Percentiles rank a stretch among this genome's conserved stretches.
phyloP scores from a whole-genome alignment of 2,888 invertebrate genomes.

The Ypsolopha scabrella region DNA sequence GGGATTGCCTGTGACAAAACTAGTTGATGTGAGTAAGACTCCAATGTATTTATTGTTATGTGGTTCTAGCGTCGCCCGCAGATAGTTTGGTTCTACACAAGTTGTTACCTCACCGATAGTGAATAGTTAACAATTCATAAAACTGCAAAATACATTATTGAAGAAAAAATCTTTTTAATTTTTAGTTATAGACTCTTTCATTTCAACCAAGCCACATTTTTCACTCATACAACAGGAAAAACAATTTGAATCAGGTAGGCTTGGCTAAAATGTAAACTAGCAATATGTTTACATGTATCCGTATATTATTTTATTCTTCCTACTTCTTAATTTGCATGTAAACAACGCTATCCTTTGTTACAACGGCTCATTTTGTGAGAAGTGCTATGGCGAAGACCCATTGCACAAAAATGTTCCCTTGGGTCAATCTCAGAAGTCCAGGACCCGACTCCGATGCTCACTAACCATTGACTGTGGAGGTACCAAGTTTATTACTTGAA shows the following conservation, averaged over 20 bases:
- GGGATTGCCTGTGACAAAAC: background rate
- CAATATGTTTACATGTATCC: background rate
- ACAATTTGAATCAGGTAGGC: background rate
- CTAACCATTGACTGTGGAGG: conserved; percentile 30
- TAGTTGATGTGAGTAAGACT: conserved; percentile 33
- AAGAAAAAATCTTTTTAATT: conserved; percentile 19
- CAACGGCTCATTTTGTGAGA: conserved; percentile 42
- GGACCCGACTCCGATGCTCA: conserved; percentile 31
- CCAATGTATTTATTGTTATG: conserved; percentile 45
- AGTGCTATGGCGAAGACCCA: conserved; percentile 40
- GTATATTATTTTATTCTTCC: background rate
- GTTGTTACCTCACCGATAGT: conserved; percentile 69
- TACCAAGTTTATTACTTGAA: conserved; percentile 8
- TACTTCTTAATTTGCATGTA: conserved; percentile 13
- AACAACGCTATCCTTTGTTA: conserved; percentile 34
- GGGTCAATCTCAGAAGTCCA: conserved; percentile 13
- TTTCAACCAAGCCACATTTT: background rate
- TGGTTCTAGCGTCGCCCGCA: conserved; percentile 49
- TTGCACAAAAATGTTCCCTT: conserved; percentile 20
- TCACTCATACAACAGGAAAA: background rate
- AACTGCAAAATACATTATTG: conserved; percentile 58
- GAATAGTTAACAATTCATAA: conserved; percentile 61
- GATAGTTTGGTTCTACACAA: conserved; percentile 47
- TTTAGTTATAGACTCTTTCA: conserved; percentile 6
- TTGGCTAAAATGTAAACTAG: background rate